Evolutionary conservation across 2,113 vertebrate species (phyloP), one percentile per base, ranked within the genome.

Genomic region (Lepisosteus oculatus): DNA sequence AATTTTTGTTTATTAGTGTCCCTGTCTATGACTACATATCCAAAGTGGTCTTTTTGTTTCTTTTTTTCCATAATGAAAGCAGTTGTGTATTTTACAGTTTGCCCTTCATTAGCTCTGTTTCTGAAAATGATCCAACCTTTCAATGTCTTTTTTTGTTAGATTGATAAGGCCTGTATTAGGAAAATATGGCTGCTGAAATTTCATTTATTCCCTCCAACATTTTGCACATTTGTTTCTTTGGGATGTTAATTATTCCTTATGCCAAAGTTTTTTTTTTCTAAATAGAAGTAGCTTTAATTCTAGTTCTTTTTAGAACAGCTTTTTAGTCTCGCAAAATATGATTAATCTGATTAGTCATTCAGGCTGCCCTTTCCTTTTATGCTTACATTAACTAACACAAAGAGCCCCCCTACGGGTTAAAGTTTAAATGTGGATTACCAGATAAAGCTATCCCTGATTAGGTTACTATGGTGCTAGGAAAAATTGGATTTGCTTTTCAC

Each of bases 361-460:
- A 90, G 89, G 84, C 88, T 77, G 82, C 86, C 88, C 90, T 88
- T 86, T 94, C 86, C 90, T 90, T 96, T 95, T 96, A 92, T 95
- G 91, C 92, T 93, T 96, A 95, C 90, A 97, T 98, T 97, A 96
- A 94, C 92, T 90, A 93, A 92, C 93, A 97, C 95, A 97, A 98
- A 97, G 93, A 95, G 94, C 89, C 93, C 95, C 93, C 95, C 94
- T 93, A 95, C 94, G 95, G 96, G 94, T 97, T 98, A 97, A 96
- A 97, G 95, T 98, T 98, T 98, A 98, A 98, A 96, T 93, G 95
- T 97, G 95, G 96, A 98, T 96, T 97, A 97, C 90, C 88, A 95
- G 93, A 96, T 96, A 96, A 97, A 95, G 93, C 92, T 91, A 90
- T 91, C 92, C 91, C 90, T 96, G 93, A 95, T 86, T 92, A 96